A percentile compares a stretch with the other conserved stretches of the same genome.
phyloP scores from a whole-genome alignment of 2,797 vertebrate species.

The Pipistrellus nathusii region DNA sequence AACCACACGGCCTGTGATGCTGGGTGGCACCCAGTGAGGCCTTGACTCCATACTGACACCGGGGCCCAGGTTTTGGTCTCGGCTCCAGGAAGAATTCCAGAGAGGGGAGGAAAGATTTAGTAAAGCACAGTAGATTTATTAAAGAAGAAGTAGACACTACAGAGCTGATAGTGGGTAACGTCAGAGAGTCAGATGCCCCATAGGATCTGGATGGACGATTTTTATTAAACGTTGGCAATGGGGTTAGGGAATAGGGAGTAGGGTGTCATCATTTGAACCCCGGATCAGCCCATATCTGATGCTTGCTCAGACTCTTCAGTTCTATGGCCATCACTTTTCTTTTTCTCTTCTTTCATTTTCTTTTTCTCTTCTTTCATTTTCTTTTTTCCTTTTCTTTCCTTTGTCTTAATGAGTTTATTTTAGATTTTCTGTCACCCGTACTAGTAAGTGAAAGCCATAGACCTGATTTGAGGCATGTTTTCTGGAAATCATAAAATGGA shows the following conservation, averaged over 20 bases:
- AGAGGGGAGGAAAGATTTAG: neutral
- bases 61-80: too few species aligned
- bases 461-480: conserved; percentile 15
- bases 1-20: neutral
- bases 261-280: neutral
- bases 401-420: conserved; percentile 7
- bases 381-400: neutral
- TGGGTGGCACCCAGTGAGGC: neutral
- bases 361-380: neutral
- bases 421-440: conserved; percentile 47
- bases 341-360: neutral
- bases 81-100: neutral
- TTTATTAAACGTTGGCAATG: neutral
- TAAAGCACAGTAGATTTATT: neutral
- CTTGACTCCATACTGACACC: fast-evolving
- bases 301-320: neutral
- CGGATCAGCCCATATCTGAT: neutral
- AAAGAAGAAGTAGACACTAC: neutral
- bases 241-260: neutral
- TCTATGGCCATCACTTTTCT: neutral
- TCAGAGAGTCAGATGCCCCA: neutral
- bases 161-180: neutral
- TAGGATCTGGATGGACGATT: neutral
- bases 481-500: conserved; percentile 36
- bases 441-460: neutral